A percentile compares a stretch with the other conserved stretches of the same genome.
phyloP scores from a whole-genome alignment of 2,113 vertebrate genomes.

The Struthio camelus region DNA sequence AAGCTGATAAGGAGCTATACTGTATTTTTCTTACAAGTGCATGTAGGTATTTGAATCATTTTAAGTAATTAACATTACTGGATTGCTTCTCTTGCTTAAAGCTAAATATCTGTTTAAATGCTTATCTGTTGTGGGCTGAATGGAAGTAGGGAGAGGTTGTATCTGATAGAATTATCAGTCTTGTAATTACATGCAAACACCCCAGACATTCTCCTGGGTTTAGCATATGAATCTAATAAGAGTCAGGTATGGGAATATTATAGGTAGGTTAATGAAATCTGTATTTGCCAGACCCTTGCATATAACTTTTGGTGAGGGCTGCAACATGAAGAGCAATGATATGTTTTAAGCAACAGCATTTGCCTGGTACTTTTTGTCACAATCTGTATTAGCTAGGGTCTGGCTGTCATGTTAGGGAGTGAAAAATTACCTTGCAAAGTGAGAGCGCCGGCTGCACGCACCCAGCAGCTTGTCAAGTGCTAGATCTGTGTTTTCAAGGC shows the following conservation, averaged over 20 bases:
- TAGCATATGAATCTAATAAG: fast-evolving
- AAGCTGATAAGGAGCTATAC: neutral
- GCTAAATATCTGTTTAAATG: fast-evolving
- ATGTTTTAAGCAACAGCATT: neutral
- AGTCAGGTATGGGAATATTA: neutral
- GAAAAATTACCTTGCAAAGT: neutral
- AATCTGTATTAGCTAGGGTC: neutral
- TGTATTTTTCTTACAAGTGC: neutral
- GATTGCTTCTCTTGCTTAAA: neutral
- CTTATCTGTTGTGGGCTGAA: neutral
- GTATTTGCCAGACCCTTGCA: neutral
- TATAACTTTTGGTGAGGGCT: fast-evolving
- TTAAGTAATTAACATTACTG: neutral
- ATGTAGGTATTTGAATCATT: neutral
- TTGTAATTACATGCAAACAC: neutral
- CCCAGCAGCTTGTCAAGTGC: neutral
- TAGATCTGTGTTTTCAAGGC: neutral
- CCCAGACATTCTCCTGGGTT: neutral
- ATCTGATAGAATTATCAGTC: neutral
- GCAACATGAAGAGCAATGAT: fast-evolving
- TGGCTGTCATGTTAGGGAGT: neutral
- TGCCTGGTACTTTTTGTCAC: fast-evolving
- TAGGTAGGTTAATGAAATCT: neutral
- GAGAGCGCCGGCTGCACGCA: neutral
- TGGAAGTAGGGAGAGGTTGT: neutral